Conservation (phyloP, 2,888 invertebrate species). For the Luperina nickerlii region DNA sequence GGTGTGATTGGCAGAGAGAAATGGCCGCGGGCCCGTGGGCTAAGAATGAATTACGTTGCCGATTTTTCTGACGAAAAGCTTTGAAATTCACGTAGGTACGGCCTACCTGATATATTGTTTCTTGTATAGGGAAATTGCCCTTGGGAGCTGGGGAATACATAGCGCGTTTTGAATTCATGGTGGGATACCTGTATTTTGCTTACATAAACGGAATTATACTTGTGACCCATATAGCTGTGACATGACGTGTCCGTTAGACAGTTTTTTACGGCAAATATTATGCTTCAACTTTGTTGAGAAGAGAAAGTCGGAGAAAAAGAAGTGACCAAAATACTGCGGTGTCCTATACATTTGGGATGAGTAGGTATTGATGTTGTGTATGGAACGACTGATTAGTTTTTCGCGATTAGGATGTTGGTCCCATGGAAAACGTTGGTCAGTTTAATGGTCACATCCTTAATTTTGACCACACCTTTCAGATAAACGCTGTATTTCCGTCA, state of each 20-base stretch:
- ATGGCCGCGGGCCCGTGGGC: slow-evolving; percentile 63
- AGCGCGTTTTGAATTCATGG: slow-evolving; percentile 34
- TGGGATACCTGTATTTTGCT: not conserved
- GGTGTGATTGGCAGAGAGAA: slow-evolving; percentile 72
- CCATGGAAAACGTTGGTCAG: not conserved
- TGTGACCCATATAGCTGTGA: not conserved
- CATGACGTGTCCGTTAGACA: not conserved
- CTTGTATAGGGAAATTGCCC: slow-evolving; percentile 61
- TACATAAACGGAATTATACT: not conserved
- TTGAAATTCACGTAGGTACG: slow-evolving; percentile 52
- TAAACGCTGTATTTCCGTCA: not conserved
- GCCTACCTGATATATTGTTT: slow-evolving; percentile 61
- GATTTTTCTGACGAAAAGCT: slow-evolving; percentile 65
- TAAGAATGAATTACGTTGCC: slow-evolving; percentile 62
- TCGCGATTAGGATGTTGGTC: not conserved
- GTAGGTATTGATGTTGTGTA: not conserved
- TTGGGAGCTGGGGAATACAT: slow-evolving; percentile 47
- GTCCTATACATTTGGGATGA: not conserved
- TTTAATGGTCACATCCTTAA: not conserved
- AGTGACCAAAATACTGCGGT: not conserved
- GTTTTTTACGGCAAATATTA: not conserved
- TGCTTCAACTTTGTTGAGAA: not conserved
- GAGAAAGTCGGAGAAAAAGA: not conserved
- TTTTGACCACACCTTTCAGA: not conserved
- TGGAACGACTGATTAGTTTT: not conserved